Conservation (phyloP, 2,113 vertebrate genomes). For the Smithornis capensis region DNA sequence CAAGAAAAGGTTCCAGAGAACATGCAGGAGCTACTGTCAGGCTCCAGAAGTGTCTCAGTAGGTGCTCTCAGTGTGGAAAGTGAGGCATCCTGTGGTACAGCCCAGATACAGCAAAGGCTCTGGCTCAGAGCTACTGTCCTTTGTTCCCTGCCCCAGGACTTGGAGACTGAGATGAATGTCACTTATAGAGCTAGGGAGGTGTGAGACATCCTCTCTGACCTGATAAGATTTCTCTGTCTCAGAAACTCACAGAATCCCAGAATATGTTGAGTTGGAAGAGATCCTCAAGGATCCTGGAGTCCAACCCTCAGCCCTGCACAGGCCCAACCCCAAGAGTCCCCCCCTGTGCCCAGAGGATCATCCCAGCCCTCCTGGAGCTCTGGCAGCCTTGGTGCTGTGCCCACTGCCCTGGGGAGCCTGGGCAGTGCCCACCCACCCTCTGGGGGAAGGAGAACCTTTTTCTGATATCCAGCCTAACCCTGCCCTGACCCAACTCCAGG, state of each 20-base stretch:
- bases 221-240: not conserved
- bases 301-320: not conserved
- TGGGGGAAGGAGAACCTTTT: not conserved
- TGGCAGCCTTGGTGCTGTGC: not conserved
- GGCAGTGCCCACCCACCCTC: not conserved
- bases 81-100: not conserved
- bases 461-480: not conserved
- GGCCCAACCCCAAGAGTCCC: not conserved
- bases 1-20: not conserved
- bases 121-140: not conserved
- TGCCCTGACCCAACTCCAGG: not conserved
- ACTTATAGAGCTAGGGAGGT: rapidly evolving
- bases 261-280: not conserved
- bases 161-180: not conserved
- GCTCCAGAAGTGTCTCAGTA: not conserved
- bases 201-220: not conserved
- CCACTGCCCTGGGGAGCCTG: not conserved
- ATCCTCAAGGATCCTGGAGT: not conserved
- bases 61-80: not conserved
- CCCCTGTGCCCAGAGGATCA: not conserved
- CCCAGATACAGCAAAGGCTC: not conserved
- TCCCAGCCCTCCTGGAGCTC: not conserved
- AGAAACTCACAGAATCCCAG: not conserved
- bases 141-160: not conserved
- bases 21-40: not conserved